These are phyloP conservation scores for Theristicus caerulescens DNA, from an alignment of 2,113 vertebrate genomes.

Conservation along the genomic window DNA sequence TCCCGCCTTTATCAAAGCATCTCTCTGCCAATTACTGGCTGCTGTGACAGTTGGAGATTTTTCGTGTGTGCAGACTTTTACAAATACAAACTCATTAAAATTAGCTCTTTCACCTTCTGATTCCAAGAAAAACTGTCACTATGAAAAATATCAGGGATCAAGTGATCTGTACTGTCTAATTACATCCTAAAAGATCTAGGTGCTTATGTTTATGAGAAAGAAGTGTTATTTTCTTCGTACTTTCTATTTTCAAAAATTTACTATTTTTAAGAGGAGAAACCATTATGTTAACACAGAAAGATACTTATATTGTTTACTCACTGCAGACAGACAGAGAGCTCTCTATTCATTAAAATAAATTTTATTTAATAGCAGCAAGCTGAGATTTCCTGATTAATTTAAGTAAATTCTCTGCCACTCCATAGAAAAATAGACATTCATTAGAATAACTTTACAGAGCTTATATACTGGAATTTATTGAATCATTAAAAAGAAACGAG, in stretches of 20 bases:
- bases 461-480: not conserved
- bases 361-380: not conserved
- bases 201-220: not conserved
- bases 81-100: slow-evolving; percentile 71
- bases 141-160: slow-evolving; percentile 22
- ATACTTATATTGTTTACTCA: not conserved
- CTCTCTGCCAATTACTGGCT: slow-evolving; percentile 62
- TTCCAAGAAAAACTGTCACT: slow-evolving; percentile 16
- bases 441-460: not conserved
- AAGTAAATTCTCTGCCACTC: not conserved
- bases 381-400: slow-evolving; percentile 22
- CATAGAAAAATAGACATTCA: not conserved
- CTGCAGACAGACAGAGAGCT: not conserved
- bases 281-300: not conserved
- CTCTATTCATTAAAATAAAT: not conserved
- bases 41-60: slow-evolving; percentile 56
- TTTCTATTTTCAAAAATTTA: not conserved
- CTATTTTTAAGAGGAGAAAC: not conserved
- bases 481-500: slow-evolving; percentile 1
- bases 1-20: slow-evolving; percentile 46
- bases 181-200: slow-evolving; percentile 7
- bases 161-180: slow-evolving; percentile 4
- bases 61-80: slow-evolving; percentile 19
- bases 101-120: slow-evolving; percentile 38
- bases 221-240: not conserved